Evolutionary conservation across 2,113 vertebrate genomes (phyloP), one percentile per base, ranked within the genome.

Genomic region (Alectura lathami): DNA sequence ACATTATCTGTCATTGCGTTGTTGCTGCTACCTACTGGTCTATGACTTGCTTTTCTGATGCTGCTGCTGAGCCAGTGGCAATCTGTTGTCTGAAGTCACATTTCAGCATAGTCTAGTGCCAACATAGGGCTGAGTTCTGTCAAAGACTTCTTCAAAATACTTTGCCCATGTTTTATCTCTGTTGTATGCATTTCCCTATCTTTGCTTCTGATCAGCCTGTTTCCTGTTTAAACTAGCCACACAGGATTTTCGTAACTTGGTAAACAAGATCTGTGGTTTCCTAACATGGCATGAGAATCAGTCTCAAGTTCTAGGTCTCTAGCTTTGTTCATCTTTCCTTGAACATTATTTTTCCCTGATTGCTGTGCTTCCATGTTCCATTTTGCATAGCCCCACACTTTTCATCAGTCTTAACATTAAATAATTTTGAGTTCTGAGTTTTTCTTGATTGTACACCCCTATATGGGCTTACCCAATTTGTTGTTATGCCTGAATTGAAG

Each of bases 211-310:
- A 95, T 96, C 94, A 77, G 51, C 60, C 86, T 51, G 70, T 86
- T 96, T 97, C 95, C 95, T 97, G 91, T 93, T 94, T 92, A 68
- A 96, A 79, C 83, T 76, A 84, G 69, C 26, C 68, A 62, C 57
- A 79, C 77, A 89, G 83, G 77, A 75, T 57, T 92, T 96, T 82
- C 89, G 56, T 78, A 79, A 60, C 81, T 91, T 1, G 18, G 83
- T 93, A 95, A 97, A 92, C 92, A 89, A 90, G 89, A 48, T 57
- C 74, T 94, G 89, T 89, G 95, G 95, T 92, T 96, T 95, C 57
- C 76, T 84, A 84, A 22, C 64, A 57, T 38, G 60, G 23, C 67
- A 91, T 26, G 15, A 93, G 60, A 73, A 93, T 83, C 43, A 60
- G 69, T 82, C 94, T 95, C 53, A 75, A 66, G 29, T 62, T 18